phyloP scores from a whole-genome alignment of 1,140 invertebrate species.

The Zeugodacus cucurbitae region DNA sequence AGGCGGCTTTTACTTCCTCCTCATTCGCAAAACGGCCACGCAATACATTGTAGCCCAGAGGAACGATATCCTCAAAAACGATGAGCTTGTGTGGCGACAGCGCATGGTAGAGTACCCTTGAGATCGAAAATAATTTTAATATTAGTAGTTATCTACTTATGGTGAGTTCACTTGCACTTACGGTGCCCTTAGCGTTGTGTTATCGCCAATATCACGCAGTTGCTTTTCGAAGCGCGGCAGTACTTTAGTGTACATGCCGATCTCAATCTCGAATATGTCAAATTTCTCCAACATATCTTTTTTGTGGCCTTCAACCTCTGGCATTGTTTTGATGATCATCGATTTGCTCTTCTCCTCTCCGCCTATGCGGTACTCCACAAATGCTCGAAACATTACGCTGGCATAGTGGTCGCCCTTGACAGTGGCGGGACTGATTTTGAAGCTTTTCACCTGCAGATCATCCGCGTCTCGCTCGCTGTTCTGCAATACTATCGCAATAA shows the following conservation, averaged over 20 bases:
- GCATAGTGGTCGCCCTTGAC: conserved; percentile 43
- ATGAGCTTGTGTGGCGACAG: background rate
- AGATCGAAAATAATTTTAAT: background rate
- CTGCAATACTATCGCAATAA: background rate
- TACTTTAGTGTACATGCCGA: conserved; percentile 33
- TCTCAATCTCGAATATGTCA: conserved; percentile 1
- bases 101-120: background rate
- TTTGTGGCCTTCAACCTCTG: background rate
- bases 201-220: background rate
- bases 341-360: background rate
- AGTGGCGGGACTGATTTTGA: conserved; percentile 31
- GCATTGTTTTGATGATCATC: conserved; percentile 42
- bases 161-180: background rate
- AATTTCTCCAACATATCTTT: conserved; percentile 2
- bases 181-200: conserved; percentile 15
- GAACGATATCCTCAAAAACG: conserved; percentile 51
- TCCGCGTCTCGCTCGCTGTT: background rate
- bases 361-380: background rate
- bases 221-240: conserved; percentile 39
- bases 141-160: background rate
- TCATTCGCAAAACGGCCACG: conserved; percentile 44
- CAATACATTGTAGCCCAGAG: conserved; percentile 48
- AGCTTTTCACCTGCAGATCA: background rate
- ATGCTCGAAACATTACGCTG: conserved; percentile 40
- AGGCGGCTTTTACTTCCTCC: conserved; percentile 46